Conservation (phyloP, 2,888 invertebrate species). For the Agrotis exclamationis region DNA sequence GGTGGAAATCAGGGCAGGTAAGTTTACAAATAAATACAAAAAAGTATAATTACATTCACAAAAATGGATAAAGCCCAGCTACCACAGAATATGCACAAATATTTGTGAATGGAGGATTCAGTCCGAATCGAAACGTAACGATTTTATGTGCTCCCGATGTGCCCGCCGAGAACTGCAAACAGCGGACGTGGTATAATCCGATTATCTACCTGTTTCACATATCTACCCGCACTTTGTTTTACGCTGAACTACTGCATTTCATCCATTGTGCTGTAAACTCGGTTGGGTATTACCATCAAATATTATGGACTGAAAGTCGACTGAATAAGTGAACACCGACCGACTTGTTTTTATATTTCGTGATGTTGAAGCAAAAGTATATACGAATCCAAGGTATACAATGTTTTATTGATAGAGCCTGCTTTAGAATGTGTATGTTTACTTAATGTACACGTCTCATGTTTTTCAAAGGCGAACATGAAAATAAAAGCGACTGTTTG, state of each 20-base stretch:
- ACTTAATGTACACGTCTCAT: slow-evolving; percentile 15
- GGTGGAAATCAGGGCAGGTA: background rate
- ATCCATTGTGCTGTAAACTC: slow-evolving; percentile 35
- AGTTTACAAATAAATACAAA: background rate
- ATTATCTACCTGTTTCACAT: slow-evolving; percentile 72
- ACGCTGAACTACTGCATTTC: slow-evolving; percentile 47
- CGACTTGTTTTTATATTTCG: background rate
- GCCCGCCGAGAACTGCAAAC: slow-evolving; percentile 64
- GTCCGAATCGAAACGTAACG: slow-evolving; percentile 72
- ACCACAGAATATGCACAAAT: slow-evolving; percentile 64
- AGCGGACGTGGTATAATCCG: slow-evolving; percentile 69
- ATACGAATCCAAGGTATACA: too few species aligned
- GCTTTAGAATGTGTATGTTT: background rate
- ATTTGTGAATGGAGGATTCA: slow-evolving; percentile 66
- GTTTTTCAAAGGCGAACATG: slow-evolving; percentile 23
- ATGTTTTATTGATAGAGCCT: too few species aligned
- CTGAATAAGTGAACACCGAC: slow-evolving; percentile 5
- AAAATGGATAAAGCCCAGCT: slow-evolving; percentile 59
- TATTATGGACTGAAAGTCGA: background rate
- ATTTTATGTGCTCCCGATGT: slow-evolving; percentile 67
- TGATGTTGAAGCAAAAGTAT: background rate
- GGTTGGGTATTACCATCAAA: slow-evolving; percentile 21
- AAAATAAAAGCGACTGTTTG: slow-evolving; percentile 13
- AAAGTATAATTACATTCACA: slow-evolving; percentile 34
- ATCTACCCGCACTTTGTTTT: slow-evolving; percentile 53